phyloP scores from a whole-genome alignment of 1,140 invertebrate genomes.

The Drosophila watanabei region DNA sequence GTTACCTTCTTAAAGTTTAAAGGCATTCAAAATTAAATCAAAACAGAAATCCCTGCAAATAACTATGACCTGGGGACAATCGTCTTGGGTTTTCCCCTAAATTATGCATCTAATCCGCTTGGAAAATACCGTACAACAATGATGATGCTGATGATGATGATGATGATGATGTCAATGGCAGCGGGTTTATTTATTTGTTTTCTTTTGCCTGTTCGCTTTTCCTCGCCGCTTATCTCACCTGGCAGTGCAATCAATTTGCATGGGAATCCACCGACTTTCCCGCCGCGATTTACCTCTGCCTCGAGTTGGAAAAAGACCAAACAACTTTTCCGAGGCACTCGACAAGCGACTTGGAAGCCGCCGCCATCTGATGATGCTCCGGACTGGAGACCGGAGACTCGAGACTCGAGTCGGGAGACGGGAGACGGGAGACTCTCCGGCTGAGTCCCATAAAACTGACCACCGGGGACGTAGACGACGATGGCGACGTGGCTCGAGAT shows the following conservation, averaged over 20 bases:
- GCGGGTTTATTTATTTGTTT: slow-evolving; percentile 56
- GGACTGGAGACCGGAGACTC: background rate
- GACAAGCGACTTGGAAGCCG: slow-evolving; percentile 37
- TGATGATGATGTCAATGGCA: slow-evolving; percentile 29
- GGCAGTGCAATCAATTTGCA: slow-evolving; percentile 72
- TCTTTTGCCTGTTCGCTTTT: slow-evolving; percentile 9
- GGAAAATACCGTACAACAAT: slow-evolving; percentile 6
- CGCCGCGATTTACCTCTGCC: slow-evolving; percentile 3
- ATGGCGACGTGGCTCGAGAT: slow-evolving; percentile 41
- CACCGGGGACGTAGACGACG: slow-evolving; percentile 35
- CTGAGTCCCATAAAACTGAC: slow-evolving; percentile 64
- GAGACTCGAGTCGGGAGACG: background rate
- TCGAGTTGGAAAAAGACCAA: slow-evolving; percentile 40
- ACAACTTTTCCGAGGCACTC: slow-evolving; percentile 60
- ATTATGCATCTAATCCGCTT: slow-evolving; percentile 18
- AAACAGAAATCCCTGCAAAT: background rate
- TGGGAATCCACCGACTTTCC: slow-evolving; percentile 30
- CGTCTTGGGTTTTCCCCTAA: slow-evolving; percentile 9
- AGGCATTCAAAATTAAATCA: background rate
- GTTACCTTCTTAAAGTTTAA: background rate
- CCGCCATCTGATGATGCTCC: slow-evolving; percentile 39
- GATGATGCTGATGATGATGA: slow-evolving; percentile 17
- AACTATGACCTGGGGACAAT: slow-evolving; percentile 14
- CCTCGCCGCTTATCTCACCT: slow-evolving; percentile 27
- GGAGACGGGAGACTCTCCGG: background rate